Percentiles rank a stretch among this genome's conserved stretches.
Conservation (phyloP, 2,113 vertebrate species). For the Sylvietta virens region DNA sequence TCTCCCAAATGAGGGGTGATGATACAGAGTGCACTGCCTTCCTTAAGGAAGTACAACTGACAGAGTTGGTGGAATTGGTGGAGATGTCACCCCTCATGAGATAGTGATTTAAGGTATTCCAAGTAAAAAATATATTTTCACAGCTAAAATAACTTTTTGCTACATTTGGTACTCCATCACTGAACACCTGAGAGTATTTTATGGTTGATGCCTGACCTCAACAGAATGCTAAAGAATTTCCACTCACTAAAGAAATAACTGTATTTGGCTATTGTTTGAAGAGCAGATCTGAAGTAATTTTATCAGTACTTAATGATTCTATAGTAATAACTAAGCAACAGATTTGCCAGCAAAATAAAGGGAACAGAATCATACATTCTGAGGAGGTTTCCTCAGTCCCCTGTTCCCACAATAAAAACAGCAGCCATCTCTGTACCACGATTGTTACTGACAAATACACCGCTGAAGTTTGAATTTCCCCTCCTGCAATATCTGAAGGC, state of each 20-base stretch:
- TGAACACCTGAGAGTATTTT: not conserved
- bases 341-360: not conserved
- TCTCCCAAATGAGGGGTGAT: not conserved
- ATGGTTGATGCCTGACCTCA: not conserved
- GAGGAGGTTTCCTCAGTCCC: not conserved
- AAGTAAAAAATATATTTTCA: not conserved
- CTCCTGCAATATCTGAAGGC: not conserved
- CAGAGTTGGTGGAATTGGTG: rapidly evolving
- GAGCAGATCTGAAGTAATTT: not conserved
- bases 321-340: not conserved
- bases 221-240: not conserved
- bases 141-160: not conserved
- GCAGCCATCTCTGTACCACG: not conserved
- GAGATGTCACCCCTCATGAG: rapidly evolving
- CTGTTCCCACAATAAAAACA: not conserved
- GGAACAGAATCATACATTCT: not conserved
- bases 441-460: not conserved
- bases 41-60: not conserved
- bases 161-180: not conserved
- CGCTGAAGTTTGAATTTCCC: not conserved
- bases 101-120: not conserved
- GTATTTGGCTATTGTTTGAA: not conserved
- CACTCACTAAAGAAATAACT: not conserved
- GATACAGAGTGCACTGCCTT: rapidly evolving
- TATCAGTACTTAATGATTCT: not conserved